phyloP scores from a whole-genome alignment of 1,140 invertebrate genomes.

The Chironomus striatipennis region DNA sequence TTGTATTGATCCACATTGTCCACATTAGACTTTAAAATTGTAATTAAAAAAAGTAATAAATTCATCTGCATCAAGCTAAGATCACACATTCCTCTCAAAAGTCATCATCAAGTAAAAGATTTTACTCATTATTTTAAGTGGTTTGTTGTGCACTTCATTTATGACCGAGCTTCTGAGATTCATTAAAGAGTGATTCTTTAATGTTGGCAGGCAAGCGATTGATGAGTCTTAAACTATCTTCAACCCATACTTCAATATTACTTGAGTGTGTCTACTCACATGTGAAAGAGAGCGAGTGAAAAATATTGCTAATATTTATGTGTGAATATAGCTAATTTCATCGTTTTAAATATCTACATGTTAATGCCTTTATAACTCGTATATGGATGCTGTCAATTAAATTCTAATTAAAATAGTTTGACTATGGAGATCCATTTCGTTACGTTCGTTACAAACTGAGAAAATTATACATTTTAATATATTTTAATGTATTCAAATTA shows the following conservation, averaged over 20 bases:
- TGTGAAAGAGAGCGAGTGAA: not conserved
- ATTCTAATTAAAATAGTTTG: conserved; percentile 19
- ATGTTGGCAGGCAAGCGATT: not conserved
- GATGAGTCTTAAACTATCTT: not conserved
- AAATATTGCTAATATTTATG: not conserved
- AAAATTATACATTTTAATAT: not conserved
- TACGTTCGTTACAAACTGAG: not conserved
- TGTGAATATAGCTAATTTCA: conserved; percentile 14
- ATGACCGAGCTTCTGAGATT: too few species aligned
- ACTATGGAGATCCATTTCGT: not conserved
- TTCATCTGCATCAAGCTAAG: too few species aligned
- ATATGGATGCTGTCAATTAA: conserved; percentile 20
- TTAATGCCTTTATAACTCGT: conserved; percentile 2
- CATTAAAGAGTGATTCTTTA: too few species aligned
- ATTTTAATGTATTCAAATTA: conserved; percentile 10
- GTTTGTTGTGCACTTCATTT: too few species aligned
- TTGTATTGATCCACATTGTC: not conserved
- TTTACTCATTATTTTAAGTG: too few species aligned
- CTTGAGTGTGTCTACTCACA: not conserved
- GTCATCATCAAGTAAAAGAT: too few species aligned
- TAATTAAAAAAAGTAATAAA: too few species aligned
- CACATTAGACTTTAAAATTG: too few species aligned
- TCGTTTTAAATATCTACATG: conserved; percentile 7
- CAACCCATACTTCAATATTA: too few species aligned
- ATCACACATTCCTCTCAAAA: too few species aligned